Evolutionary conservation across 2,797 vertebrate genomes (phyloP), one percentile per base, ranked within the genome.

Genomic region (Gadopsis bispinosus): DNA sequence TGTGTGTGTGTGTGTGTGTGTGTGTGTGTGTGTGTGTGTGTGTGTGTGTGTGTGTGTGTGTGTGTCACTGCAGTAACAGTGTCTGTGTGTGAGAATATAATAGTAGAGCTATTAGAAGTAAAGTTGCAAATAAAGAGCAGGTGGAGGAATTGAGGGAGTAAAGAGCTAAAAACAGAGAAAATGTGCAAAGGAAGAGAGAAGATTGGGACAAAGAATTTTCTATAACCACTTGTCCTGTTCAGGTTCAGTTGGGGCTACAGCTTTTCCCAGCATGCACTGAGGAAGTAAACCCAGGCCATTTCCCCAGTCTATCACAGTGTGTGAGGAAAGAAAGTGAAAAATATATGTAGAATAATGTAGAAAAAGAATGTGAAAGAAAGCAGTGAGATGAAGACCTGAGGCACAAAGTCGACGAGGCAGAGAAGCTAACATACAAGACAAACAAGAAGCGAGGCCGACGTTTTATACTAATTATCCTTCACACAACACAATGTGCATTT

Each of bases 401-500:
- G 66, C 65, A 20, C 29, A 5, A 33, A 37, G 37, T 17, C 20
- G 26, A 48, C 0, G 56, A 64, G 31, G 70, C 13, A 3, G 51
- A 41, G 35, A 64, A 70, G 60, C 1, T 2, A 39, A 7, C 3
- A 19, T 1, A 33, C 11, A 17, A 60, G 47, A 68, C 53, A 41
- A 61, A 73, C 37, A 53, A 51, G 47, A 69, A 48, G 9, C 39
- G 31, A 72, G 61, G 58, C 62, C 51, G 65, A 73, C 39, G 48
- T 69, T 77, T 78, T 11, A 53, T 20, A 47, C 77, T 69, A 80
- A 89, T 81, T 79, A 77, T 33, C 58, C 48, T 71, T 84, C 76
- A 70, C 51, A 62, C 39, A 51, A 69, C 73, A 86, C 73, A 68
- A 19, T 51, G 60, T 79, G 79, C 69, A 77, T 87, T 86, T 87